A percentile compares a stretch with the other conserved stretches of the same genome.
Conservation (phyloP, 2,113 vertebrate genomes). For the Ctenodactylus gundi region DNA sequence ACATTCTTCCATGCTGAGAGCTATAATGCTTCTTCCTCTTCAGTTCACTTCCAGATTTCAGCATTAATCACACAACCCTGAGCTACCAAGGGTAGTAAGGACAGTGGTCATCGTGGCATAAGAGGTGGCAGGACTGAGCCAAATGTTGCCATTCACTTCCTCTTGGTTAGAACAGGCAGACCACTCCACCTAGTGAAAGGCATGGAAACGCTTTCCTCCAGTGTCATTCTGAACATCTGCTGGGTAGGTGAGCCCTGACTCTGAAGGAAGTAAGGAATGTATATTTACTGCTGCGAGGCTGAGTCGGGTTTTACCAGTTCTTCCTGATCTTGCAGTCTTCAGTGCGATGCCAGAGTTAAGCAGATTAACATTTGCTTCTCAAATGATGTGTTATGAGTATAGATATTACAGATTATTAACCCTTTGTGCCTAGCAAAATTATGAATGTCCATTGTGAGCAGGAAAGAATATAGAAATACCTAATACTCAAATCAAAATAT, state of each 20-base stretch:
- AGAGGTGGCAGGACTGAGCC: not conserved
- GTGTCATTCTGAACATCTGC: not conserved
- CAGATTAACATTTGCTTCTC: constrained; percentile 12
- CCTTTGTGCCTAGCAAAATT: constrained; percentile 37
- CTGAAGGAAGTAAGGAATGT: not conserved
- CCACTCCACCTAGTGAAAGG: not conserved
- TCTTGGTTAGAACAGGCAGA: not conserved
- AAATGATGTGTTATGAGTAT: not conserved
- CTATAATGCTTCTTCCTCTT: constrained; percentile 51
- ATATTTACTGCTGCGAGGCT: not conserved
- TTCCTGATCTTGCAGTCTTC: not conserved
- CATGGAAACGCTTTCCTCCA: not conserved
- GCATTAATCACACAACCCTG: constrained; percentile 28
- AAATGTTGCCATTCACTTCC: not conserved
- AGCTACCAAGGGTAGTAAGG: constrained; percentile 31
- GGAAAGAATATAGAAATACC: constrained; percentile 74
- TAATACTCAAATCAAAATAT: constrained; percentile 79
- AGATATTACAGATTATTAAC: constrained; percentile 40
- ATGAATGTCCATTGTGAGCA: constrained; percentile 74
- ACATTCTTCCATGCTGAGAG: constrained; percentile 67
- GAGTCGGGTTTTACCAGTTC: constrained; percentile 7
- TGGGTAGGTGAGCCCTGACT: not conserved
- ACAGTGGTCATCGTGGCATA: constrained; percentile 30
- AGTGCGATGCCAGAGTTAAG: not conserved
- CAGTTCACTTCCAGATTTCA: constrained; percentile 54